Base-by-base conservation (phyloP, 2,113 vertebrate genomes). In the Aptenodytes patagonicus region DNA sequence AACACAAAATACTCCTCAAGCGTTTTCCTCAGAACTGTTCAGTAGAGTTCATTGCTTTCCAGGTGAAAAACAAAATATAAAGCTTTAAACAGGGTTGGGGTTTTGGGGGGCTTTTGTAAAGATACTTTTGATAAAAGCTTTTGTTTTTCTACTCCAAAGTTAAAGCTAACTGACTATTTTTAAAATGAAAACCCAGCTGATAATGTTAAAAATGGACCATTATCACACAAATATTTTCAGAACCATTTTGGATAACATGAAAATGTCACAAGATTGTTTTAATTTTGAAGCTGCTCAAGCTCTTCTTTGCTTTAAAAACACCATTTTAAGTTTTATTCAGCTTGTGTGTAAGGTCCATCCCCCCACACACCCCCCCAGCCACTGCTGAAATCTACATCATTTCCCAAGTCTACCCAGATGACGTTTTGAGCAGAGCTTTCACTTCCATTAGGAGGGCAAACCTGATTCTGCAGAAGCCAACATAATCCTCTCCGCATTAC, bases 251-350 rank as follows among this genome's bases (percentile, higher is more conserved):
- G 29, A 24, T 29, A 71, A 44, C 20, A 40, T 31, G 26, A 79
- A 90, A 82, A 64, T 6, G 1, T 28, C 44, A 68, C 25, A n/a
- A 42, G 13, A 31, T 42, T 32, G 10, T 60, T 87, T 86, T 87
- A 6, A 44, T 81, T 49, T 46, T 77, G 69, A 86, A 83, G 64
- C 40, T 29, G 40, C 42, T 69, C 13, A 51, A 69, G 36, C 16
- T 92, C 16, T 52, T 66, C 62, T 42, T 82, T 83, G n/a, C 29
- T 82, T 89, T 87, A 47, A 83, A 94, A 40, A 66, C 10, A 62
- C 10, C 9, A 20, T 31, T 44, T 8, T 0, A 64, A 60, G 10
- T 51, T 90, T 84, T 60, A 51, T 55, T 70, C 1, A 3, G 14
- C 26, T 68, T 42, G 11, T 15, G 7, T 29, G 5, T 26, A 49